Conservation (phyloP, 2,113 vertebrate species). For the Xyrauchen texanus region DNA sequence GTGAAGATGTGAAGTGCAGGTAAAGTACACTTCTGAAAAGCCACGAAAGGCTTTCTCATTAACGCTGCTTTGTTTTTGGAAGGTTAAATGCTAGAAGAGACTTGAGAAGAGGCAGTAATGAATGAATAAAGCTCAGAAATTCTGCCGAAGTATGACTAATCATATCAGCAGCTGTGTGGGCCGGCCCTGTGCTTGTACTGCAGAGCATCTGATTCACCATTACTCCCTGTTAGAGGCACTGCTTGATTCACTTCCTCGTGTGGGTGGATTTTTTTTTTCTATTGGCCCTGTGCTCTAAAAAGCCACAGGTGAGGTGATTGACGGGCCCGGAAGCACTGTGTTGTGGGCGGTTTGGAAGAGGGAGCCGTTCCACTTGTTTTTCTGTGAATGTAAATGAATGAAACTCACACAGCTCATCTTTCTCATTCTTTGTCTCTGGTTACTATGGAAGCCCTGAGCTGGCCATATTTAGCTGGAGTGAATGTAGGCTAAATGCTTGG, state of each 20-base stretch:
- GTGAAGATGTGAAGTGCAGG: constrained; percentile 29
- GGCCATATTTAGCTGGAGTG: background rate
- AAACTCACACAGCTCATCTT: constrained; percentile 31
- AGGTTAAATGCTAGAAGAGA: constrained; percentile 39
- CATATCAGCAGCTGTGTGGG: constrained; percentile 50
- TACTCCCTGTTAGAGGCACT: constrained; percentile 20
- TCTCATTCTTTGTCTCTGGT: constrained; percentile 28
- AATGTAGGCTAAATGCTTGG: too few relatives aligned
- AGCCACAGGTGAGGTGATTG: constrained; percentile 45
- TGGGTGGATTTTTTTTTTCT: constrained; percentile 45
- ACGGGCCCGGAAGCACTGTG: constrained; percentile 30
- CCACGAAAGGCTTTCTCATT: constrained; percentile 42
- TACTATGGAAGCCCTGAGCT: constrained; percentile 27
- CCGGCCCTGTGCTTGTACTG: constrained; percentile 39
- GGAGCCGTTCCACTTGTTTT: constrained; percentile 34
- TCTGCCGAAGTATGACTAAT: constrained; percentile 50
- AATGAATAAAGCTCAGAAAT: constrained; percentile 43
- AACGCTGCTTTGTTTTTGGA: constrained; percentile 48
- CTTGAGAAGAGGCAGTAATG: constrained; percentile 45
- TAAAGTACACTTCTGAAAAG: constrained; percentile 35
- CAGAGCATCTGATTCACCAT: constrained; percentile 53
- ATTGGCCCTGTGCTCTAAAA: constrained; percentile 36
- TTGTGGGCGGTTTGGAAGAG: constrained; percentile 47
- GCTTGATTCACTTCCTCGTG: constrained; percentile 55
- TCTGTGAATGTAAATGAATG: constrained; percentile 48